phyloP scores from a whole-genome alignment of 2,113 vertebrate genomes.

The Saccopteryx bilineata region DNA sequence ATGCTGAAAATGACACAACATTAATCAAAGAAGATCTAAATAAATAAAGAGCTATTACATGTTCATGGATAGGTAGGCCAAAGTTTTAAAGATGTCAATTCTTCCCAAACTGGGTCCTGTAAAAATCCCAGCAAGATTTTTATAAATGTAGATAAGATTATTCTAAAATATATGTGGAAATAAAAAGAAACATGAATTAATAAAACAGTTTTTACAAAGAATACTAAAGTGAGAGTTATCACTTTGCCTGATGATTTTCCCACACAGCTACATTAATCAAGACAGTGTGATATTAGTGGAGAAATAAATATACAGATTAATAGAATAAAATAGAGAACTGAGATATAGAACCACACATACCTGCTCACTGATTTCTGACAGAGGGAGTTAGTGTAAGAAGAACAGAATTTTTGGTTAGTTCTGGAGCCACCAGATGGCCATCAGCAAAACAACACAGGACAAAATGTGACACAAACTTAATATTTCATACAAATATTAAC shows the following conservation, averaged over 20 bases:
- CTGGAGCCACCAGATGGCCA: not conserved
- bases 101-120: not conserved
- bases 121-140: not conserved
- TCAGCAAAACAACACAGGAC: not conserved
- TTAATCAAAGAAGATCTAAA: not conserved
- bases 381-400: not conserved
- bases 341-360: not conserved
- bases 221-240: not conserved
- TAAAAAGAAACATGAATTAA: not conserved
- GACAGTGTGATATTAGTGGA: not conserved
- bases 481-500: not conserved
- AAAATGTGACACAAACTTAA: not conserved
- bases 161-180: not conserved
- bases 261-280: not conserved
- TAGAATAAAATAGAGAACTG: not conserved
- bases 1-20: not conserved
- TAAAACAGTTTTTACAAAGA: not conserved
- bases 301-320: not conserved
- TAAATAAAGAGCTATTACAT: not conserved
- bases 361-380: not conserved
- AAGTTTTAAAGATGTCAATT: not conserved
- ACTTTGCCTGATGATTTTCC: not conserved
- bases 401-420: not conserved
- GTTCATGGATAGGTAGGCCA: not conserved
- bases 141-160: not conserved